A percentile compares a stretch with the other conserved stretches of the same genome.
phyloP scores from a whole-genome alignment of 2,888 invertebrate genomes.

The Acleris sparsana region DNA sequence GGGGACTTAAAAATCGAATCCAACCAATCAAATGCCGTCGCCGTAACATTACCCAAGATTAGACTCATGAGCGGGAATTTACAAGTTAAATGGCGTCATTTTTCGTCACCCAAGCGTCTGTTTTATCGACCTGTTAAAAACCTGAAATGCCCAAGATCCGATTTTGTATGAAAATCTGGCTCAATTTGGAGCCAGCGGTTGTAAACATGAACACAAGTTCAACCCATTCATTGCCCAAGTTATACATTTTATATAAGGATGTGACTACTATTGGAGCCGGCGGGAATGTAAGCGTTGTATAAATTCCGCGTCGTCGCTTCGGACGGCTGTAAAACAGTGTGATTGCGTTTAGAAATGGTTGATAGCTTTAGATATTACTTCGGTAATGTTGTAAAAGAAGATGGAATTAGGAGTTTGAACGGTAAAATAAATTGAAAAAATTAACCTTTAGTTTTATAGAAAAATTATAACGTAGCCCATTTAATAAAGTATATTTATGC shows the following conservation, averaged over 20 bases:
- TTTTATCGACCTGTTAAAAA: conserved; percentile 70
- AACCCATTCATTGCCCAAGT: background rate
- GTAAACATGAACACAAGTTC: too few species aligned
- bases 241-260: background rate
- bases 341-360: conserved; percentile 29
- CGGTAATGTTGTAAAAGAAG: too few species aligned
- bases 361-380: conserved; percentile 20
- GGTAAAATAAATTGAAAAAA: too few species aligned
- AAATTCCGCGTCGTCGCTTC: conserved; percentile 56
- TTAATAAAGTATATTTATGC: too few species aligned
- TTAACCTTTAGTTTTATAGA: too few species aligned
- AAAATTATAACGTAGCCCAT: too few species aligned
- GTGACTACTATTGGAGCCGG: conserved; percentile 5
- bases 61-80: conserved; percentile 54
- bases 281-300: conserved; percentile 33
- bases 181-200: background rate
- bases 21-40: conserved; percentile 42
- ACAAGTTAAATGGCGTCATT: conserved; percentile 67
- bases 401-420: too few species aligned
- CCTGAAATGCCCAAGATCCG: conserved; percentile 45
- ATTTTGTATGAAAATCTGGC: background rate
- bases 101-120: conserved; percentile 60
- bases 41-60: conserved; percentile 46
- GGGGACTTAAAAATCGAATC: conserved; percentile 25
- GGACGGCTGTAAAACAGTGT: conserved; percentile 23